Percentiles rank a stretch among this genome's conserved stretches.
These are phyloP conservation scores for Pogona vitticeps DNA, from an alignment of 2,113 vertebrate genomes.

Conservation along the genomic window DNA sequence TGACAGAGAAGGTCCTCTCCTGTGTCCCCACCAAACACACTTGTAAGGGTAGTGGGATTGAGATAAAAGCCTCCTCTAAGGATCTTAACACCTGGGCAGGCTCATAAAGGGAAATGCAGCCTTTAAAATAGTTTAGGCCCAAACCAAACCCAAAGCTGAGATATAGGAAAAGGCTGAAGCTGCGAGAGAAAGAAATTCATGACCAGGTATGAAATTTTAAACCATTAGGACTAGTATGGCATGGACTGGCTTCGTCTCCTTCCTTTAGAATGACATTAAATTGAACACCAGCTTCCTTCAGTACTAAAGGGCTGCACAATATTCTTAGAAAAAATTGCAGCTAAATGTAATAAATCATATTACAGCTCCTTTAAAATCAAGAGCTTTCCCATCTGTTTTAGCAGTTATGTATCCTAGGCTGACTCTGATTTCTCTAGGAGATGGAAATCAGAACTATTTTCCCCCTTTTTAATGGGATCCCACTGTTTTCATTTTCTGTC, in stretches of 20 bases:
- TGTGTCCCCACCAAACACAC: too few relatives aligned
- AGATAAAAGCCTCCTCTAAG: too few relatives aligned
- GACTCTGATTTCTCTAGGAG: background rate
- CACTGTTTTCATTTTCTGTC: background rate
- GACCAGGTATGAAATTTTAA: background rate
- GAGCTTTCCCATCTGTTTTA: background rate
- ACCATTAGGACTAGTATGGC: background rate
- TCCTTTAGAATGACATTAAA: conserved; percentile 9
- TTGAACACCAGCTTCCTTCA: background rate
- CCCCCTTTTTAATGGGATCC: background rate
- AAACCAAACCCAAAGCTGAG: background rate
- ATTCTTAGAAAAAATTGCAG: conserved; percentile 7
- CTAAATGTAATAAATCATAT: background rate
- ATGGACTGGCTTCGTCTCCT: background rate
- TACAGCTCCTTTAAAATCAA: background rate
- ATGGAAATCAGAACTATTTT: background rate
- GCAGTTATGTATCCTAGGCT: background rate
- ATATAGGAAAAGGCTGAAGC: background rate
- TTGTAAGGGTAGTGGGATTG: too few relatives aligned
- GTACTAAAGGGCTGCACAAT: background rate
- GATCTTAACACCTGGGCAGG: too few relatives aligned
- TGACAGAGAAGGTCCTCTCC: too few relatives aligned
- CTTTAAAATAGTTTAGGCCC: too few relatives aligned
- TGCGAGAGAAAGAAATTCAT: background rate
- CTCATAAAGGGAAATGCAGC: too few relatives aligned